A percentile compares a stretch with the other conserved stretches of the same genome.
These are phyloP conservation scores for Graptemys geographica DNA, from an alignment of 2,797 vertebrate genomes.

Conservation along the genomic window DNA sequence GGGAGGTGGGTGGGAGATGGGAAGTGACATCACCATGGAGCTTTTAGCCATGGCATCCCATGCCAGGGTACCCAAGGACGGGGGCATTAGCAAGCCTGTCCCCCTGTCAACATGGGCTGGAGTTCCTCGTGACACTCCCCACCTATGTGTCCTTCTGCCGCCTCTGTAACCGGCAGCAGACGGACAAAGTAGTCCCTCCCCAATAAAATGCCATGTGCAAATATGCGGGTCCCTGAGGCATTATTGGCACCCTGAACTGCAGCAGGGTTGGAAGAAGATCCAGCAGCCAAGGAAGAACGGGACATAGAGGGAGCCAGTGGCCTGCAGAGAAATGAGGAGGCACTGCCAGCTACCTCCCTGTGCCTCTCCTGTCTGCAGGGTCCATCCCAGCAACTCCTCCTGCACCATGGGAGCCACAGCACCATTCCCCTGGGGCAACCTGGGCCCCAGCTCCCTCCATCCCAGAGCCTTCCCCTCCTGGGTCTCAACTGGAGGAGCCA, in stretches of 20 bases:
- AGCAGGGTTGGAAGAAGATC: background rate
- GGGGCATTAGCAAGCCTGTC: background rate
- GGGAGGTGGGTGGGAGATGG: background rate
- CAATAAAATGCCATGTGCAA: constrained; percentile 44
- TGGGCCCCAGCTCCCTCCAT: background rate
- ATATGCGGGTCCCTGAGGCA: background rate
- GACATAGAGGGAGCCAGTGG: background rate
- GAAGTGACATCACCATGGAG: background rate
- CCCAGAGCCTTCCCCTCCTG: background rate
- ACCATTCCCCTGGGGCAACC: background rate
- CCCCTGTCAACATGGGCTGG: background rate
- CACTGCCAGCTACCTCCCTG: background rate
- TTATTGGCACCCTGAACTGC: constrained; percentile 21
- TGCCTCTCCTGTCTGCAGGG: background rate
- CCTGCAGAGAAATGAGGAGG: background rate
- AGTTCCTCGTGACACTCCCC: background rate
- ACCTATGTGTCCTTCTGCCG: background rate
- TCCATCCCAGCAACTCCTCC: background rate
- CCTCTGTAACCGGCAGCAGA: constrained; percentile 17
- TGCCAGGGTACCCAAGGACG: background rate
- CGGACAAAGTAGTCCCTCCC: constrained; percentile 2
- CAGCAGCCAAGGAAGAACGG: background rate
- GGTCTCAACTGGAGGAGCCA: background rate
- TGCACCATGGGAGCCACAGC: background rate
- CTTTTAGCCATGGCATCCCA: background rate